These are phyloP conservation scores for Ginglymostoma cirratum DNA, from an alignment of 2,113 vertebrate genomes.

Conservation along the genomic window DNA sequence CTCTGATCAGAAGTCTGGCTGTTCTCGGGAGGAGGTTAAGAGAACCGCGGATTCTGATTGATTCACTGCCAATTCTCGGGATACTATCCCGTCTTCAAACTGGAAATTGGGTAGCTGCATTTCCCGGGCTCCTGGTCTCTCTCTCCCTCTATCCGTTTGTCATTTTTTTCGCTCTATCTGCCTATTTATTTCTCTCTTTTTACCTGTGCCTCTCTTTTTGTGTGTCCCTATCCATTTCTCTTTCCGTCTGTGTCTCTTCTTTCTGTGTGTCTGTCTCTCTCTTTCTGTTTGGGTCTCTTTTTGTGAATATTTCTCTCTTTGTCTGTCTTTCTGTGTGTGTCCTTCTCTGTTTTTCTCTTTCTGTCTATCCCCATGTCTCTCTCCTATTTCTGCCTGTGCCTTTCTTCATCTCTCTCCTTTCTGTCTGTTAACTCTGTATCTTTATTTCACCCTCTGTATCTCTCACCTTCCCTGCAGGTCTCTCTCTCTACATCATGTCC, in stretches of 20 bases:
- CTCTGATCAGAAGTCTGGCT: neutral
- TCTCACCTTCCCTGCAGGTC: too few species aligned
- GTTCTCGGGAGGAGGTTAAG: neutral
- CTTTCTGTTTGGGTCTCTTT: neutral
- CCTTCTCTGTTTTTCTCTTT: too few species aligned
- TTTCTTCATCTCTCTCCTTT: too few species aligned
- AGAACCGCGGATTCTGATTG: neutral
- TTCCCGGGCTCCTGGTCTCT: neutral
- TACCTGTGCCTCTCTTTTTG: neutral
- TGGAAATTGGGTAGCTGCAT: too few species aligned
- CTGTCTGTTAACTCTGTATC: too few species aligned
- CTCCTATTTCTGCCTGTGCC: too few species aligned
- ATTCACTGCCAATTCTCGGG: too few species aligned
- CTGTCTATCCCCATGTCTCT: neutral
- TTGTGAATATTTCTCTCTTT: neutral
- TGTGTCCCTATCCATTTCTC: neutral
- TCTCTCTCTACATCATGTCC: too few species aligned
- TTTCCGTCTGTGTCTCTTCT: neutral
- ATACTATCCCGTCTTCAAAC: too few species aligned
- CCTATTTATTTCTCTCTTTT: neutral
- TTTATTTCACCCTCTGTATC: too few species aligned
- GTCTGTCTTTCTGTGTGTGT: too few species aligned
- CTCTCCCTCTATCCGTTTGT: neutral
- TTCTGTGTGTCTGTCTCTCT: neutral
- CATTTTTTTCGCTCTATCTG: neutral